phyloP scores from a whole-genome alignment of 2,113 vertebrate species.

The Pollimyrus isidori region DNA sequence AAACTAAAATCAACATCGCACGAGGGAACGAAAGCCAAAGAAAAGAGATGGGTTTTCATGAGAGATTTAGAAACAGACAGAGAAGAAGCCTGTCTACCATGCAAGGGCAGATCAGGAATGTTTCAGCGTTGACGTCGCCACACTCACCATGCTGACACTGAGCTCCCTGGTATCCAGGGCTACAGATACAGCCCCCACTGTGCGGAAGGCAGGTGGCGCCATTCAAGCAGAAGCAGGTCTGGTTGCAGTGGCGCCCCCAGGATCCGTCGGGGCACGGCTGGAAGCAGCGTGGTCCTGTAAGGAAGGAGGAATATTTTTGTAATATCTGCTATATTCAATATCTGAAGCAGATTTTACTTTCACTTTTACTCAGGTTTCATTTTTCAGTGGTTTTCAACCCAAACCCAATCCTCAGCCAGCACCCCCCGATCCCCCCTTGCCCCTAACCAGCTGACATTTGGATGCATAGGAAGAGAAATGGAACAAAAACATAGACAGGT shows the following conservation, averaged over 20 bases:
- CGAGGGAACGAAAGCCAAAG: too few relatives aligned
- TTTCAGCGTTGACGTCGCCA: not conserved
- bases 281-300: constrained; percentile 64
- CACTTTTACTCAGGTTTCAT: not conserved
- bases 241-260: constrained; percentile 77
- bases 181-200: constrained; percentile 72
- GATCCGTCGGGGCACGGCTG: constrained; percentile 62
- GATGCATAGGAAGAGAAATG: not conserved
- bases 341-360: not conserved
- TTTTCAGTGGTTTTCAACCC: not conserved
- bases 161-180: constrained; percentile 71
- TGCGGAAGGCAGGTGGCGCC: constrained; percentile 69
- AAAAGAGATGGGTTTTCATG: too few relatives aligned
- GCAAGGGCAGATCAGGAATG: not conserved
- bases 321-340: not conserved
- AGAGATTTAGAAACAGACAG: too few relatives aligned
- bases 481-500: not conserved
- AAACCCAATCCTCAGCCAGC: not conserved
- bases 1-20: too few relatives aligned
- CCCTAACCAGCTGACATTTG: not conserved
- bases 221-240: constrained; percentile 73
- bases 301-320: not conserved
- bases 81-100: too few relatives aligned
- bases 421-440: not conserved
- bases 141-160: constrained; percentile 78